Percentiles rank a stretch among this genome's conserved stretches.
phyloP scores from a whole-genome alignment of 2,888 invertebrate genomes.

The Chaetogeoica ovagalla region DNA sequence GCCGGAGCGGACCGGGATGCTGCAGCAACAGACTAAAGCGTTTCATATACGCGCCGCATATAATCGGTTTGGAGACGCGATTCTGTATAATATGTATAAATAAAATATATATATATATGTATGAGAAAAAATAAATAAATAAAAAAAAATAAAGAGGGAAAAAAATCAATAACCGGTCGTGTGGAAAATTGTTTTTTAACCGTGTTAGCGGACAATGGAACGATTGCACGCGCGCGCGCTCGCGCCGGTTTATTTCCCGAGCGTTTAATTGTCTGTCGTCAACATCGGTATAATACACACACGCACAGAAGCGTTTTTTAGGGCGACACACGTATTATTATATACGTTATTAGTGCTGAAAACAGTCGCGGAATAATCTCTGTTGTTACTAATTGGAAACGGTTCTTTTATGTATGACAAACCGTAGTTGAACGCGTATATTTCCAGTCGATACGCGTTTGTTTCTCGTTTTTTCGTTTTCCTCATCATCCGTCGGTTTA shows the following conservation, averaged over 20 bases:
- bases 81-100: not conserved
- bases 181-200: constrained; percentile 53
- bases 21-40: not conserved
- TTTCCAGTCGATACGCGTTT: too few species aligned
- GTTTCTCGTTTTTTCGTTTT: not conserved
- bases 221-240: constrained; percentile 18
- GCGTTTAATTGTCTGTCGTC: constrained; percentile 50
- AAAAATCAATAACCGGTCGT: constrained; percentile 46
- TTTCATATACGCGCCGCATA: not conserved
- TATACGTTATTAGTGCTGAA: constrained; percentile 28
- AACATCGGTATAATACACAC: not conserved
- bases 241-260: constrained; percentile 33
- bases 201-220: constrained; percentile 46
- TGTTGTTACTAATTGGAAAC: constrained; percentile 48
- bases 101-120: not conserved
- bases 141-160: constrained; percentile 30
- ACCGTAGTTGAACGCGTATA: not conserved
- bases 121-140: too few species aligned
- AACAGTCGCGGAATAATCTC: constrained; percentile 37
- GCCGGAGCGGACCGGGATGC: not conserved
- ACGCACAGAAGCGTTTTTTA: not conserved
- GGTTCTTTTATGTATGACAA: constrained; percentile 30
- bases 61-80: constrained; percentile 37
- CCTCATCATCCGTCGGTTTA: constrained; percentile 18
- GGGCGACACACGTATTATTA: too few species aligned